phyloP scores from a whole-genome alignment of 2,888 invertebrate species.

The Calameuta pallipes region DNA sequence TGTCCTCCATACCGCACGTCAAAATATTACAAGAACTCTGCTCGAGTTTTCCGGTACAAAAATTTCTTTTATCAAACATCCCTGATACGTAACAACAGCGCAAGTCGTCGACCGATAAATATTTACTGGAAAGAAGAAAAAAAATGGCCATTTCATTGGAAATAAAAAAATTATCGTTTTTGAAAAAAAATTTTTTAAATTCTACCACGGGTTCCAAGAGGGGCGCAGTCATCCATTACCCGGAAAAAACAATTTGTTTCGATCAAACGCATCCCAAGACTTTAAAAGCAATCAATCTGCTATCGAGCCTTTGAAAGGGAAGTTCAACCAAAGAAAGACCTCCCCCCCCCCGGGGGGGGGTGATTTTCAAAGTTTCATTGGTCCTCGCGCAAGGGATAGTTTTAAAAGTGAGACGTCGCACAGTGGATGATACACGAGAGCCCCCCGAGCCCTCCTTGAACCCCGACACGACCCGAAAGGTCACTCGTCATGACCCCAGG shows the following conservation, averaged over 20 bases:
- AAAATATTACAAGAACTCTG: no score
- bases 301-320: constrained; percentile 27
- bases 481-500: constrained; percentile 6
- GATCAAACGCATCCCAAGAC: constrained; percentile 26
- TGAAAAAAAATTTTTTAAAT: background rate
- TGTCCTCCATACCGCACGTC: no score
- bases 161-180: background rate
- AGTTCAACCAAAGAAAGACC: constrained; percentile 15
- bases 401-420: constrained; percentile 28
- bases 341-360: background rate
- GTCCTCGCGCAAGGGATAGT: constrained; percentile 14
- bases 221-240: constrained; percentile 26
- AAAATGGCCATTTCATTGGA: no score
- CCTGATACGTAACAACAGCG: background rate
- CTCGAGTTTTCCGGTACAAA: background rate
- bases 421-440: constrained; percentile 26
- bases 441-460: background rate
- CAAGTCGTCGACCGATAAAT: no score
- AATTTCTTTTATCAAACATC: background rate
- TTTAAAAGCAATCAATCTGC: constrained; percentile 34
- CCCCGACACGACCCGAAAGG: background rate
- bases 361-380: constrained; percentile 9
- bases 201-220: background rate
- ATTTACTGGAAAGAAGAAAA: no score
- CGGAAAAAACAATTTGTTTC: constrained; percentile 22